Evolutionary conservation across 2,888 invertebrate genomes (phyloP).

Genomic region (Dryadula phaetusa): DNA sequence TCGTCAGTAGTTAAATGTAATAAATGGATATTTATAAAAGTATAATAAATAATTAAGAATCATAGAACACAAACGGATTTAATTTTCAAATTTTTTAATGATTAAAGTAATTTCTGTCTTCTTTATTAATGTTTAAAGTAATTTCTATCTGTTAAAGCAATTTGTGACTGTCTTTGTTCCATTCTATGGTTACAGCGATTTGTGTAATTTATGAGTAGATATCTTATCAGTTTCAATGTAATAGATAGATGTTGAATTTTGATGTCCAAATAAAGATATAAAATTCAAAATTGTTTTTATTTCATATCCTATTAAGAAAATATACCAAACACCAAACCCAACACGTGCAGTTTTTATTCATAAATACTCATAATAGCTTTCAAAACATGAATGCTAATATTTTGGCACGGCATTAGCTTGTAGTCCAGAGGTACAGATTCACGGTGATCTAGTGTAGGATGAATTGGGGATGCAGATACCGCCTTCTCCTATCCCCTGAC

Average conservation of each 20-base stretch:
- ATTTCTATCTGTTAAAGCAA: no score
- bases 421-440: no score
- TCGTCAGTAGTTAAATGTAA: conserved; percentile 2
- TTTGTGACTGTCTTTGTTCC: not conserved
- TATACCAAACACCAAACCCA: not conserved
- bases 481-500: no score
- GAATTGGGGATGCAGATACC: no score
- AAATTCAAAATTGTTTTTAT: not conserved
- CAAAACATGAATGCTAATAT: no score
- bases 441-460: no score
- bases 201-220: not conserved
- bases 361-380: no score
- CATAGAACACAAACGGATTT: not conserved
- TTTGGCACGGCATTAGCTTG: no score
- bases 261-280: conserved; percentile 10
- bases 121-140: no score
- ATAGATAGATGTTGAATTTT: conserved; percentile 1
- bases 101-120: no score
- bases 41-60: not conserved
- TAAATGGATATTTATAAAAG: not conserved
- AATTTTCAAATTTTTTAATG: not conserved
- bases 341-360: no score
- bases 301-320: not conserved
- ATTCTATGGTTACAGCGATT: not conserved
- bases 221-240: conserved; percentile 5